Percentiles rank a stretch among this genome's conserved stretches.
These are phyloP conservation scores for Coreius guichenoti DNA, from an alignment of 2,797 vertebrate genomes.

Conservation along the genomic window DNA sequence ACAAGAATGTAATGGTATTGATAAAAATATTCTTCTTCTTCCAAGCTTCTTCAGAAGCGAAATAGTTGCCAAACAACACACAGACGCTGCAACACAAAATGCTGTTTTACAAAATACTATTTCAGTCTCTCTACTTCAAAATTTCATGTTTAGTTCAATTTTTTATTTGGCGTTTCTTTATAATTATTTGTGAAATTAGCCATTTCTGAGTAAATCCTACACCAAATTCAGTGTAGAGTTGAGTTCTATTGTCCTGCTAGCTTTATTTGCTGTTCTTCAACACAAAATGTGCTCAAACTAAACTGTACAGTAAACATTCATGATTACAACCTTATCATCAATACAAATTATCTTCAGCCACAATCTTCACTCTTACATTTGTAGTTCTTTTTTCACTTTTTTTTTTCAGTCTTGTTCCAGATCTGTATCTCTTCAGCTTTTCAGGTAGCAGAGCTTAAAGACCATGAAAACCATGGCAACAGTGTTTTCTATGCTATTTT, in stretches of 20 bases:
- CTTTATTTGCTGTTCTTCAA: neutral
- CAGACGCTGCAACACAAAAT: neutral
- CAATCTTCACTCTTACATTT: neutral
- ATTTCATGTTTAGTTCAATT: neutral
- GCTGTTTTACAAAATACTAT: neutral
- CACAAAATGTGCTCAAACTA: neutral
- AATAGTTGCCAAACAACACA: neutral
- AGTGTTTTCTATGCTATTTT: constrained; percentile 34
- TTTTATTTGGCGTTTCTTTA: neutral
- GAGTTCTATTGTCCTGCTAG: no score
- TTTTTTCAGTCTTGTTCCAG: neutral
- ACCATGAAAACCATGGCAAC: constrained; percentile 49
- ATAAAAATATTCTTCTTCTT: neutral
- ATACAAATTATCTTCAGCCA: neutral
- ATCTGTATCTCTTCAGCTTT: neutral
- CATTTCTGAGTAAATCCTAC: neutral
- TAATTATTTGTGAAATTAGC: neutral
- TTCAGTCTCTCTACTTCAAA: neutral
- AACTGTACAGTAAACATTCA: neutral
- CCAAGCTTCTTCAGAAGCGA: neutral
- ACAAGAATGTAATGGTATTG: neutral
- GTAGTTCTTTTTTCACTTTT: neutral
- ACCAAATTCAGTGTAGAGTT: neutral
- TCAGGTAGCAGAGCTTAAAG: constrained; percentile 19
- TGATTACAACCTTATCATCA: neutral